Base-by-base conservation (phyloP, 2,797 vertebrate genomes). In the Lagodon rhomboides region DNA sequence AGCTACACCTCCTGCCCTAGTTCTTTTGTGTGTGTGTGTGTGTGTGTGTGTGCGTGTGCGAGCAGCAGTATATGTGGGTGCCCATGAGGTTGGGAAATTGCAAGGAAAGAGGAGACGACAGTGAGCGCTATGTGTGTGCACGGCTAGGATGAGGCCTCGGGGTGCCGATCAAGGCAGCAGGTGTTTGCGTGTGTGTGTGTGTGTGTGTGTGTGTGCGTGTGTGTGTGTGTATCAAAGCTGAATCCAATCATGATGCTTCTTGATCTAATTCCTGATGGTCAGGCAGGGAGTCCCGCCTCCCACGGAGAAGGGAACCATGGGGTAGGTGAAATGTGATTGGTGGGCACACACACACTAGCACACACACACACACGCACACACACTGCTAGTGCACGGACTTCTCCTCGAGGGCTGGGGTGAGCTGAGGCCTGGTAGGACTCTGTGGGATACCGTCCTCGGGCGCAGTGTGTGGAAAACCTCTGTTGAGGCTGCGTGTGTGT, bases 261-360 rank as follows among this genome's bases (percentile, higher is more conserved):
- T 79, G 86, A 91, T 89, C 85, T 85, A 77, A 89, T 85, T 90
- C 74, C 56, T 88, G 74, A 84, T 77, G 85, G 77, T 69, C 59
- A 73, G 67, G 73, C 66, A 61, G 75, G 68, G 62, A 73, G 68
- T 72, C 72, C 77, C 4, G n/a, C 51, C 61, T 44, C 79, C 79
- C 66, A 41, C 1, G 10, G 75, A 84, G 87, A 70, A 41, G 43
- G 25, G 7, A 76, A 71, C 41, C 75, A 53, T 38, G 62, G 65
- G 70, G 73, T 53, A 71, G 71, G 67, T 73, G 69, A 73, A 74
- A 84, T 18, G 41, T 60, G 78, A 88, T 86, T 87, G 83, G 85
- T 69, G 56, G 62, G 27, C 23, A 59, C 27, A 66, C 61, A 38
- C 47, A n/a, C n/a, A n/a, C n/a, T n/a, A n/a, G 1, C 34, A 38